These are phyloP conservation scores for Eulimnadia texana DNA, from an alignment of 1,140 invertebrate genomes.

Conservation along the genomic window DNA sequence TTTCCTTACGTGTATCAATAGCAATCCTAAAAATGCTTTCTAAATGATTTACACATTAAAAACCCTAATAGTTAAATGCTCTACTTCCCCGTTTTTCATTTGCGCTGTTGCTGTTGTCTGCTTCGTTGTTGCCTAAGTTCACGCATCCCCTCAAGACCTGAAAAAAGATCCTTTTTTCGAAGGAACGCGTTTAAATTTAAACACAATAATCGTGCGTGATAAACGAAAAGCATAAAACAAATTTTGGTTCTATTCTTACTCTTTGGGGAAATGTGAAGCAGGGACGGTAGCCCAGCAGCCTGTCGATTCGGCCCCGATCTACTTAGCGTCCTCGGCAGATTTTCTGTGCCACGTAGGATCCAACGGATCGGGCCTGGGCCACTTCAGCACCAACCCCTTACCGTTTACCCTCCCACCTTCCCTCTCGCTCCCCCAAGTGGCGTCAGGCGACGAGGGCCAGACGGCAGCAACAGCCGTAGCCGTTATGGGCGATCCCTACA, in stretches of 20 bases:
- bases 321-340: not conserved
- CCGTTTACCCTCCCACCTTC: not conserved
- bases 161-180: not conserved
- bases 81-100: not conserved
- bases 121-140: not conserved
- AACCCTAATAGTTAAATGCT: too few species aligned
- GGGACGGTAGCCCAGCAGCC: not conserved
- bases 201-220: too few species aligned
- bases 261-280: not conserved
- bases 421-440: not conserved
- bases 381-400: not conserved
- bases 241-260: not conserved
- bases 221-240: too few species aligned
- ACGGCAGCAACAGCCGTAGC: not conserved
- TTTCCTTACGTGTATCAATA: too few species aligned
- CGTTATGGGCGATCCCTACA: not conserved
- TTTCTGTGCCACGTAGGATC: not conserved
- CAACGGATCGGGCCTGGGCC: too few species aligned
- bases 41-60: too few species aligned
- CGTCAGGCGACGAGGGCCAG: not conserved
- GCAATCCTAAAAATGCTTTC: too few species aligned
- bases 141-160: not conserved
- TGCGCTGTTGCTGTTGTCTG: not conserved
- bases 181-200: too few species aligned
- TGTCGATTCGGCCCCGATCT: not conserved